Evolutionary conservation across 1,140 invertebrate species (phyloP).

Genomic region (Pantala flavescens): DNA sequence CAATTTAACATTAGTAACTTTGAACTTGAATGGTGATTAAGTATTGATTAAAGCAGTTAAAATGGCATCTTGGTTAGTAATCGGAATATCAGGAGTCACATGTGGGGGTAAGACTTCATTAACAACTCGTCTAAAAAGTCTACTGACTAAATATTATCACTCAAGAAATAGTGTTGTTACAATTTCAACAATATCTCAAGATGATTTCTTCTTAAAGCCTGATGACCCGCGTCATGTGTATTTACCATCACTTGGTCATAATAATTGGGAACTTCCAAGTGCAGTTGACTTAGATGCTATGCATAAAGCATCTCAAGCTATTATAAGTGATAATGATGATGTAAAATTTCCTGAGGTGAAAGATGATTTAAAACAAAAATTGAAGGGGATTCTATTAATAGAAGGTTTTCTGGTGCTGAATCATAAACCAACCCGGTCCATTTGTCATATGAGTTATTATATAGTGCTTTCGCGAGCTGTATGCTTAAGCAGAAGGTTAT

Average conservation of each 20-base stretch:
- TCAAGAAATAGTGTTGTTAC: neutral
- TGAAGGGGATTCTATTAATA: constrained; percentile 45
- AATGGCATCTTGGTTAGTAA: constrained; percentile 47
- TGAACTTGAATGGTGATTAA: too few relatives aligned
- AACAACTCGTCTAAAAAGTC: constrained; percentile 28
- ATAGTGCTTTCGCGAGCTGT: constrained; percentile 53
- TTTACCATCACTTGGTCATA: constrained; percentile 54
- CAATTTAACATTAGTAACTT: too few relatives aligned
- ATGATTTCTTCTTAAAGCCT: constrained; percentile 61
- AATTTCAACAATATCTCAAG: constrained; percentile 46
- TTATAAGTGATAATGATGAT: constrained; percentile 17
- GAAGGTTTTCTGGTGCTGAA: constrained; percentile 70
- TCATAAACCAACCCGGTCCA: constrained; percentile 46
- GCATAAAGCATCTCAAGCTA: constrained; percentile 43
- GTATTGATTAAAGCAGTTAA: too few relatives aligned
- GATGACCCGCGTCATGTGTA: constrained; percentile 54
- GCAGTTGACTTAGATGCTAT: constrained; percentile 65
- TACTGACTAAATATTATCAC: constrained; percentile 35
- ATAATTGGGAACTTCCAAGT: constrained; percentile 66
- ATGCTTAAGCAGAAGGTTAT: constrained; percentile 39
- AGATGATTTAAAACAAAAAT: constrained; percentile 15
- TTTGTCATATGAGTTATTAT: constrained; percentile 64
- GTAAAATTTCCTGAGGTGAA: neutral
- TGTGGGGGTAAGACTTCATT: constrained; percentile 72
- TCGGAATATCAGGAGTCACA: constrained; percentile 66